These are phyloP conservation scores for Heliangelus exortis DNA, from an alignment of 2,797 vertebrate species.

Conservation along the genomic window DNA sequence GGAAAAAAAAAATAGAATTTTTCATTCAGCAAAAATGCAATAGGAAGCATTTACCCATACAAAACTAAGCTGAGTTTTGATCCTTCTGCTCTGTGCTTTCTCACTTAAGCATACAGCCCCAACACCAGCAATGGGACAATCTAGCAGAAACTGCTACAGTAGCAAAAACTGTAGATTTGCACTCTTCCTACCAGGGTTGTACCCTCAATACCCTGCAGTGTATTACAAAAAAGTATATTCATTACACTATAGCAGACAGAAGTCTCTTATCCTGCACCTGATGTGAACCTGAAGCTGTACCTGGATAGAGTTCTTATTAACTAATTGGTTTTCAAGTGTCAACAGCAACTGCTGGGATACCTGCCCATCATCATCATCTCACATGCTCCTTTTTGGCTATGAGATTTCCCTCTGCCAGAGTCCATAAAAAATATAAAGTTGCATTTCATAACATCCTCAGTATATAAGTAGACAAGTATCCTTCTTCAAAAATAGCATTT, in stretches of 20 bases:
- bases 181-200: not conserved
- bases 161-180: not conserved
- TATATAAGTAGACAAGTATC: not conserved
- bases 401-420: not conserved
- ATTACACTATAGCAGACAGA: not conserved
- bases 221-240: not conserved
- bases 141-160: not conserved
- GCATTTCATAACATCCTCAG: not conserved
- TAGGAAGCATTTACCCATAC: not conserved
- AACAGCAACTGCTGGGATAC: not conserved
- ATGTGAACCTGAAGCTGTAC: not conserved
- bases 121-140: not conserved
- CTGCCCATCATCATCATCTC: not conserved
- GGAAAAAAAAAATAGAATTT: slow-evolving; percentile 8
- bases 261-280: not conserved
- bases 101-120: not conserved
- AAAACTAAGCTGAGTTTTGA: not conserved
- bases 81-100: not conserved
- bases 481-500: not conserved
- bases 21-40: not conserved
- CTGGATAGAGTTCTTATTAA: not conserved
- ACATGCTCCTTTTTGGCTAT: not conserved
- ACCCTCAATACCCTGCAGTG: not conserved
- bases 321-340: not conserved
- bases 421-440: not conserved